Evolutionary conservation across 2,888 invertebrate genomes (phyloP).

Genomic region (Pterostichus madidus): DNA sequence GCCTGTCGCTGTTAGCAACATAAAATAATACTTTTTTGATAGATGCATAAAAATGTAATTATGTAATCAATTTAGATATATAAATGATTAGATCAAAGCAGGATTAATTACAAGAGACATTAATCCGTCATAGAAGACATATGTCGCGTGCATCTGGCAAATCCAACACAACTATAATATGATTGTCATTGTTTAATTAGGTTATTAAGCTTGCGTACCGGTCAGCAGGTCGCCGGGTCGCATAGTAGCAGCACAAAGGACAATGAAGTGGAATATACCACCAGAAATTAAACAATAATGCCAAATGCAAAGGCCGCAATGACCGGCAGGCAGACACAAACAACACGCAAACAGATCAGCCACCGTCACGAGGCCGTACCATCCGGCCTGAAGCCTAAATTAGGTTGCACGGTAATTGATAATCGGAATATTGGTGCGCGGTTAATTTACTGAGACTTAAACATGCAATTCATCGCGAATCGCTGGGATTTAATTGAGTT

Average conservation of each 20-base stretch:
- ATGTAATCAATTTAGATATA: background rate
- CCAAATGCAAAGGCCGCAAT: constrained; percentile 39
- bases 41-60: constrained; percentile 4
- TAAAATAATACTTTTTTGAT: no score
- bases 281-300: constrained; percentile 50
- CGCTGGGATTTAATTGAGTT: background rate
- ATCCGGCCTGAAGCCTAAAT: constrained; percentile 10
- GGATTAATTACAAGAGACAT: constrained; percentile 35
- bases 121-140: constrained; percentile 33
- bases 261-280: constrained; percentile 11
- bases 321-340: constrained; percentile 26
- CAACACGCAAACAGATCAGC: background rate
- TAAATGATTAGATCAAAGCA: background rate
- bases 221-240: constrained; percentile 4
- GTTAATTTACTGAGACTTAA: constrained; percentile 46
- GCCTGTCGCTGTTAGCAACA: no score
- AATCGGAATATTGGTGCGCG: constrained; percentile 28
- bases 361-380: background rate
- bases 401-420: constrained; percentile 27
- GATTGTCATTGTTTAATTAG: constrained; percentile 56
- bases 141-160: constrained; percentile 48
- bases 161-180: constrained; percentile 39
- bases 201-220: constrained; percentile 47
- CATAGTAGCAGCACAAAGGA: constrained; percentile 12
- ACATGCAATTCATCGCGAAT: constrained; percentile 40